Base-by-base conservation (phyloP, 2,797 vertebrate species). In the Taeniopygia guttata region DNA sequence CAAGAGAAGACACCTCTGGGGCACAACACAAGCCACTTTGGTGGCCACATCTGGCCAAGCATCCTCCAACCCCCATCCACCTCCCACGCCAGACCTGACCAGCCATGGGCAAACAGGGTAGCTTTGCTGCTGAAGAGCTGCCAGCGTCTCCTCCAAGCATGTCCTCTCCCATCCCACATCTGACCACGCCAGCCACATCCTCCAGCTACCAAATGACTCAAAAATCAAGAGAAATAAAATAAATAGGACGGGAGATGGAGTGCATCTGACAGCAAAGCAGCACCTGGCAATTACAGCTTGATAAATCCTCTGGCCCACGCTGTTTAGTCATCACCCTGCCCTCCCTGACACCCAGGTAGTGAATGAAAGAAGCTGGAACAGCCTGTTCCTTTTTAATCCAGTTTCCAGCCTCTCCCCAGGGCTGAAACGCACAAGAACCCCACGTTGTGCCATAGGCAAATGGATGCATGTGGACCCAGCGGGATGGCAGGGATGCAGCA, bases 301-400 rank as follows among this genome's bases (percentile, higher is more conserved):
- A 89, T 52, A 91, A 82, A 66, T 79, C 55, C 84, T 88, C 87
- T 74, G 80, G 90, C 85, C 90, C 83, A 81, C 8, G 3, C 27
- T 6, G 55, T 73, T 95, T 54, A 90, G 70, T 81, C 86, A 82
- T 90, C 55, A 5, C 76, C 67, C 72, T 91, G 93, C 89, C 94
- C 90, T 93, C 77, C 70, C 70, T 1, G 29, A 38, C 84, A 58
- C 43, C 59, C 67, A 70, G 78, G 81, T 59, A 77, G 26, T 0
- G 9, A 87, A 83, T 13, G 3, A 77, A 62, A 60, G 78, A 58
- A 66, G 59, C 89, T 84, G 84, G 69, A 90, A 42, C 59, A 84
- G 63, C 36, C 67, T 62, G 58, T 55, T 93, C 48, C 30, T 82
- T 82, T 79, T 29, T 21, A 46, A 90, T 69, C 74, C 15, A 8